A percentile compares a stretch with the other conserved stretches of the same genome.
Conservation (phyloP, 2,113 vertebrate genomes). For the Eleginops maclovinus region DNA sequence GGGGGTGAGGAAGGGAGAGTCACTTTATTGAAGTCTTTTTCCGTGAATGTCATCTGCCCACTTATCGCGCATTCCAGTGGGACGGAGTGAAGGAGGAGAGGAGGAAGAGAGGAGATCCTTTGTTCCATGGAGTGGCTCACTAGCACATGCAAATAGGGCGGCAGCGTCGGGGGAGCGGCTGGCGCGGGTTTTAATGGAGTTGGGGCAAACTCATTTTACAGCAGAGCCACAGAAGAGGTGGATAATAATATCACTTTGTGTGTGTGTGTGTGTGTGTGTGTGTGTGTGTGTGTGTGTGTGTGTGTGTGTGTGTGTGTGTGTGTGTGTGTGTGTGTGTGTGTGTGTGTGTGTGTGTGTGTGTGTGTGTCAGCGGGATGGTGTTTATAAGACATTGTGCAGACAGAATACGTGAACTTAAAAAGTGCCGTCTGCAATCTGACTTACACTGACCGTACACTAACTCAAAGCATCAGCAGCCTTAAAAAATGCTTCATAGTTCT, state of each 20-base stretch:
- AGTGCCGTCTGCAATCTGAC: slow-evolving; percentile 27
- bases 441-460: slow-evolving; percentile 40
- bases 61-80: slow-evolving; percentile 86
- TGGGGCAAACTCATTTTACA: slow-evolving; percentile 99
- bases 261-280: slow-evolving; percentile 65
- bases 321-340: slow-evolving; percentile 42
- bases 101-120: slow-evolving; percentile 92
- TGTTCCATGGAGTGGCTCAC: slow-evolving; percentile 93
- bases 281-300: slow-evolving; percentile 41
- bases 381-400: slow-evolving; percentile 35
- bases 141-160: slow-evolving; percentile 96
- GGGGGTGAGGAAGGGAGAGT: slow-evolving; percentile 56
- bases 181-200: slow-evolving; percentile 99
- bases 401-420: slow-evolving; percentile 43
- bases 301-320: slow-evolving; percentile 38
- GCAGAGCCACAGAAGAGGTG: slow-evolving; percentile 89
- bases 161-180: slow-evolving; percentile 91
- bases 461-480: slow-evolving; percentile 44
- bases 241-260: slow-evolving; percentile 80
- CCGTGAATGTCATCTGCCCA: slow-evolving; percentile 99
- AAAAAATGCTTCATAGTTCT: slow-evolving; percentile 15
- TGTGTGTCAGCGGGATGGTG: slow-evolving; percentile 39
- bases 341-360: slow-evolving; percentile 37
- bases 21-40: slow-evolving; percentile 83
- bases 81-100: slow-evolving; percentile 74